phyloP scores from a whole-genome alignment of 2,888 invertebrate genomes.

The Atrina japonica region DNA sequence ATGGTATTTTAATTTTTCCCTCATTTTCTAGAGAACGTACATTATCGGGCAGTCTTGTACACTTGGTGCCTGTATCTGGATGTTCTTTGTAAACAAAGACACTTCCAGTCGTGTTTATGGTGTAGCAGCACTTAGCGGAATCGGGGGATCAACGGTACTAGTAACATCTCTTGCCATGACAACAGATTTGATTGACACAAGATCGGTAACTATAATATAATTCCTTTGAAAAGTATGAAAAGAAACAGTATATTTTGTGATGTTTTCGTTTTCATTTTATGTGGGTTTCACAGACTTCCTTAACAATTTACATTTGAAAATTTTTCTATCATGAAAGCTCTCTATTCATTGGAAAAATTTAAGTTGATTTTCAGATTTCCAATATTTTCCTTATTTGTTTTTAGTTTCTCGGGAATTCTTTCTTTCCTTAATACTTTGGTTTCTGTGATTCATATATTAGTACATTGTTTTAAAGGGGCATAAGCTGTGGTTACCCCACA shows the following conservation, averaged over 20 bases:
- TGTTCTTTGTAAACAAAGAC: slow-evolving; percentile 15
- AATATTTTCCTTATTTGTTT: too few species aligned
- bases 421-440: too few species aligned
- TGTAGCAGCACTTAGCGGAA: slow-evolving; percentile 17
- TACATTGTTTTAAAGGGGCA: too few species aligned
- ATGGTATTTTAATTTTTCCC: not conserved
- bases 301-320: not conserved
- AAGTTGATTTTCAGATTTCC: too few species aligned
- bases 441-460: too few species aligned
- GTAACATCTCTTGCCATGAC: slow-evolving; percentile 33
- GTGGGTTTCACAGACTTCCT: not conserved
- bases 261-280: too few species aligned
- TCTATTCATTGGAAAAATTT: too few species aligned
- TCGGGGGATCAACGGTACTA: slow-evolving; percentile 21
- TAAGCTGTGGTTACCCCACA: too few species aligned
- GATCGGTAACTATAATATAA: slow-evolving; percentile 10
- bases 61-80: slow-evolving; percentile 26
- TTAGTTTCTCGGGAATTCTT: too few species aligned
- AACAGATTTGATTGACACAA: slow-evolving; percentile 21
- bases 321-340: too few species aligned
- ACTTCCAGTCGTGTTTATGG: slow-evolving; percentile 19
- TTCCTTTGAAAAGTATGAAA: too few species aligned
- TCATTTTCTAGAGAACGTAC: slow-evolving; percentile 22
- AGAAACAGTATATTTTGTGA: too few species aligned
- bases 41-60: slow-evolving; percentile 15